Percentiles rank a stretch among this genome's conserved stretches.
Conservation (phyloP, 2,113 vertebrate genomes). For the Callaeas wilsoni region DNA sequence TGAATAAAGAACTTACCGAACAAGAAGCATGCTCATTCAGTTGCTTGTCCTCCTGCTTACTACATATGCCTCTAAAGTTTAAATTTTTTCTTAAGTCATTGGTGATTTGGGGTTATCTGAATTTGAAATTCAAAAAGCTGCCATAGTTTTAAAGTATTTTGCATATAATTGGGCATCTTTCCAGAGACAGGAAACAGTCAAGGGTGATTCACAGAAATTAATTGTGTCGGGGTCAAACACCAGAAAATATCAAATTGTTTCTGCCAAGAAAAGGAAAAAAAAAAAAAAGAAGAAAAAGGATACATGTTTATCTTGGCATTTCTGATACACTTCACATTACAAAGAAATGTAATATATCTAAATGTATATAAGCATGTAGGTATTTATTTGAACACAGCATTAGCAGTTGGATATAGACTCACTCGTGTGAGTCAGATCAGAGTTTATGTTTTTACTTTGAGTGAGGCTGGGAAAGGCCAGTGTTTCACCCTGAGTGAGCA, state of each 20-base stretch:
- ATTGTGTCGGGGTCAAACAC: neutral
- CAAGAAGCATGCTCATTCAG: neutral
- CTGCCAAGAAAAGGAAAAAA: neutral
- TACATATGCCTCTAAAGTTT: neutral
- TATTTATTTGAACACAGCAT: neutral
- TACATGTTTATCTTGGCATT: neutral
- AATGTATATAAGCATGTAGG: neutral
- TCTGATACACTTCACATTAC: neutral
- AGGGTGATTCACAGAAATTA: neutral
- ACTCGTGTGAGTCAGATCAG: neutral
- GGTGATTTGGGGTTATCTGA: neutral
- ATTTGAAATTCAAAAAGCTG: neutral
- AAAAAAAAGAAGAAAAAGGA: accelerated
- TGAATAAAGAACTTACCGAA: neutral
- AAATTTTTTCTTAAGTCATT: neutral
- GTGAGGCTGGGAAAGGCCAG: neutral
- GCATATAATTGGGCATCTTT: neutral
- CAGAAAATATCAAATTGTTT: neutral
- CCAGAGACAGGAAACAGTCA: neutral
- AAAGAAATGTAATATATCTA: neutral
- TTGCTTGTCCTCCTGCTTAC: neutral
- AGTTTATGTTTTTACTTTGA: neutral
- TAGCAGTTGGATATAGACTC: neutral
- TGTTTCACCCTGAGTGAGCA: neutral
- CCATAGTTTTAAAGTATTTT: neutral